phyloP scores from a whole-genome alignment of 2,113 vertebrate genomes.

The Peromyscus polionotus region DNA sequence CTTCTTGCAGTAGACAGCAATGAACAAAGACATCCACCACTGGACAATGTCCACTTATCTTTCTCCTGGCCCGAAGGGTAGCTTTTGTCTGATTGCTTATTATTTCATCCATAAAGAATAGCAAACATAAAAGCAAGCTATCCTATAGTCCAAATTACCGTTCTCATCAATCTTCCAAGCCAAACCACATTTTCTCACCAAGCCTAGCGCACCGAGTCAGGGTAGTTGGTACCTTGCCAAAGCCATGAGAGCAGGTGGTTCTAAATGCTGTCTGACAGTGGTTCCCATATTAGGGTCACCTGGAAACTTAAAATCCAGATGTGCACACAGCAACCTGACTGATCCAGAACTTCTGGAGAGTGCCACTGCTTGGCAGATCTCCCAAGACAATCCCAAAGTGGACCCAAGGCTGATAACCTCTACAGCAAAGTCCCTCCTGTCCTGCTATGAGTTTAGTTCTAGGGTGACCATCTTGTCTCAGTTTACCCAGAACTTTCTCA shows the following conservation, averaged over 20 bases:
- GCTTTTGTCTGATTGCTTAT: neutral
- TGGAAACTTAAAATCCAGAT: neutral
- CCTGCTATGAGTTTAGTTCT: neutral
- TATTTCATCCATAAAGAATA: neutral
- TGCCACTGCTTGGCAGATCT: neutral
- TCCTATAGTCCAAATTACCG: neutral
- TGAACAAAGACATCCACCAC: neutral
- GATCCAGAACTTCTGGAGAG: neutral
- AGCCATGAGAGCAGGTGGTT: neutral
- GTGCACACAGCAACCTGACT: neutral
- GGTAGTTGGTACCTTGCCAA: neutral
- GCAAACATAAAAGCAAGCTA: neutral
- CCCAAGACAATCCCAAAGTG: neutral
- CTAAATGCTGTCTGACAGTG: neutral
- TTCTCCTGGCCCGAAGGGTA: neutral
- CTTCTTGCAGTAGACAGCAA: neutral
- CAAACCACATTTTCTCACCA: neutral
- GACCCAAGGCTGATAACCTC: neutral
- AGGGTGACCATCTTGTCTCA: neutral
- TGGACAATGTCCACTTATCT: neutral
- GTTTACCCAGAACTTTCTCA: neutral
- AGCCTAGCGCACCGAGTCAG: neutral
- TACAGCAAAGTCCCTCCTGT: neutral
- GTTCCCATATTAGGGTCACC: neutral
- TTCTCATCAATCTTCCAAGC: slow-evolving; percentile 4